phyloP scores from a whole-genome alignment of 2,113 vertebrate species.

The Sebastes fasciatus region DNA sequence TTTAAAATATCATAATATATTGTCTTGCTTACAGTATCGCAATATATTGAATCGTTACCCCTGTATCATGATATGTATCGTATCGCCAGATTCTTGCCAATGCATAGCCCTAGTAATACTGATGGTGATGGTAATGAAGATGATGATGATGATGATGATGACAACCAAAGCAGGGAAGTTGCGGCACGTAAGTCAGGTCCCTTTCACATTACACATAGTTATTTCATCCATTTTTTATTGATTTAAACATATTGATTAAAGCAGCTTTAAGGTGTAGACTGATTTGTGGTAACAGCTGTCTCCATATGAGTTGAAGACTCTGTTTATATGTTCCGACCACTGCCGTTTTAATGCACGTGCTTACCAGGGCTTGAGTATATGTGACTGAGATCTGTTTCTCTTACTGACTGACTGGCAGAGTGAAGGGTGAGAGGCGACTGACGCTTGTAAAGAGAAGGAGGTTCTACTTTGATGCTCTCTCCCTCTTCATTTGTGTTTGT shows the following conservation, averaged over 20 bases:
- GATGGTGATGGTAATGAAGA: neutral
- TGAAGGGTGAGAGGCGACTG: neutral
- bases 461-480: neutral
- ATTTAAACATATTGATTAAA: neutral
- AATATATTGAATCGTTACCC: too few species aligned
- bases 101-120: too few species aligned
- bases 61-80: too few species aligned
- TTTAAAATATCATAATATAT: too few species aligned
- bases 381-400: neutral
- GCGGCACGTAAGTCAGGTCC: neutral
- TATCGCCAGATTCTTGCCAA: too few species aligned
- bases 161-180: neutral
- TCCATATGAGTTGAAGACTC: neutral
- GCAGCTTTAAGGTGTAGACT: neutral
- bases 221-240: neutral
- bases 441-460: neutral
- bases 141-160: neutral
- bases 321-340: too few species aligned
- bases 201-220: neutral
- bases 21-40: too few species aligned
- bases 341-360: too few species aligned
- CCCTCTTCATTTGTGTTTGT: neutral
- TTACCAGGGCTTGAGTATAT: too few species aligned
- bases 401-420: neutral
- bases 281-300: neutral